Evolutionary conservation across 2,113 vertebrate genomes (phyloP), one percentile per base, ranked within the genome.

Genomic region (Pachycephala philippinensis): DNA sequence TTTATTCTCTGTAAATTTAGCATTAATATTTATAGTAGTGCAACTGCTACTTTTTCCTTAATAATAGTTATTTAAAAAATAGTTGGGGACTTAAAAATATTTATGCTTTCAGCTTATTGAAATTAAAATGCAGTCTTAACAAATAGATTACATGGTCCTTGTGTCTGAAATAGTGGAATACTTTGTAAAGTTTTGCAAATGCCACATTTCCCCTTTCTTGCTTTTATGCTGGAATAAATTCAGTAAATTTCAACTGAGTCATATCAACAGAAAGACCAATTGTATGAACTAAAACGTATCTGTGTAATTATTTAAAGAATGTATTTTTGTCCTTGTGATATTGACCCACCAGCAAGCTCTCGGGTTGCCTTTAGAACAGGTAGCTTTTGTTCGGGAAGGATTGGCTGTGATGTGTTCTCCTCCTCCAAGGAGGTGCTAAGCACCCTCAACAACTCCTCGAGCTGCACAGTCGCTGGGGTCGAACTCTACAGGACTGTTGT

Each of bases 21-120:
- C 85, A 87, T 97, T 89, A 93, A 96, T 95, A 94, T 95, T 97
- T 96, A 92, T 93, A 94, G 64, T 20, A 75, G 56, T 64, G 60
- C 57, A 83, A 92, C 85, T 68, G 71, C 90, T 96, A 78, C 83
- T 92, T 83, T 93, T 85, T 96, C 90, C 11, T 22, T 87, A 92
- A 75, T 90, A 84, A 76, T 30, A 84, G 52, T 60, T 78, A 52
- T 53, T 92, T 89, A 3, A 84, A 94, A 94, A 96, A 84, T 82
- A 90, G 60, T 64, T 68, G 60, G 26, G 14, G 13, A 68, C 50
- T 84, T 86, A 42, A 1, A 94, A 92, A 84, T 77, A 88, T 78
- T 93, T 90, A 53, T 84, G 35, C 42, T 93, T 94, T 92, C 31
- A 89, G 7, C 16, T 93, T 75, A 71, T 68, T 86, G 84, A 89